Conservation (phyloP, 2,113 vertebrate genomes). For the Menidia beryllina region DNA sequence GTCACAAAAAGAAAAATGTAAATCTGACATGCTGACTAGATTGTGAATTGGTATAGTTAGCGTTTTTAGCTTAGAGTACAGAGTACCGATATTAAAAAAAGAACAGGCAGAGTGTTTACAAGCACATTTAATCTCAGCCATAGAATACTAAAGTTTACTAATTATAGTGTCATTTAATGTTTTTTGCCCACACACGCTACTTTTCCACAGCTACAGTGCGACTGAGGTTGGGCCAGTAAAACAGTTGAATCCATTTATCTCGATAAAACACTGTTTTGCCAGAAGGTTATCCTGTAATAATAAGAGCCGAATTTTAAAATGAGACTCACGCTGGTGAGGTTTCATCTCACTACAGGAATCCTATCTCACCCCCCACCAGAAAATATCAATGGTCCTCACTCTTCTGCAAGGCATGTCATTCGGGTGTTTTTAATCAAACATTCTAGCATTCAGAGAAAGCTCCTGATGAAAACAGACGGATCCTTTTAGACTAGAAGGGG, state of each 20-base stretch:
- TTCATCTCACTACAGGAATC: slow-evolving; percentile 30
- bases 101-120: too few relatives aligned
- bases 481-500: slow-evolving; percentile 10
- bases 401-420: slow-evolving; percentile 54
- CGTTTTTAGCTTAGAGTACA: too few relatives aligned
- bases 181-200: too few relatives aligned
- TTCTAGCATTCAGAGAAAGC: slow-evolving; percentile 35
- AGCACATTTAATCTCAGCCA: too few relatives aligned
- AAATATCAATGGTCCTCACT: slow-evolving; percentile 68
- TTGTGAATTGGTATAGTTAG: too few relatives aligned
- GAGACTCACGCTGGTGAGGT: not conserved
- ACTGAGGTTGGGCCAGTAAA: too few relatives aligned
- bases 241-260: not conserved
- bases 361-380: slow-evolving; percentile 3
- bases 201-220: too few relatives aligned
- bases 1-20: too few relatives aligned
- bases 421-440: slow-evolving; percentile 59
- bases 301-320: not conserved
- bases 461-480: slow-evolving; percentile 39
- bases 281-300: not conserved
- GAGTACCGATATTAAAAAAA: too few relatives aligned
- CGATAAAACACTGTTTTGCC: not conserved
- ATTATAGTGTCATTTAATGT: too few relatives aligned
- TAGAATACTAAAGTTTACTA: too few relatives aligned
- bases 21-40: too few relatives aligned